phyloP scores from a whole-genome alignment of 1,140 invertebrate species.

The Pissodes strobi region DNA sequence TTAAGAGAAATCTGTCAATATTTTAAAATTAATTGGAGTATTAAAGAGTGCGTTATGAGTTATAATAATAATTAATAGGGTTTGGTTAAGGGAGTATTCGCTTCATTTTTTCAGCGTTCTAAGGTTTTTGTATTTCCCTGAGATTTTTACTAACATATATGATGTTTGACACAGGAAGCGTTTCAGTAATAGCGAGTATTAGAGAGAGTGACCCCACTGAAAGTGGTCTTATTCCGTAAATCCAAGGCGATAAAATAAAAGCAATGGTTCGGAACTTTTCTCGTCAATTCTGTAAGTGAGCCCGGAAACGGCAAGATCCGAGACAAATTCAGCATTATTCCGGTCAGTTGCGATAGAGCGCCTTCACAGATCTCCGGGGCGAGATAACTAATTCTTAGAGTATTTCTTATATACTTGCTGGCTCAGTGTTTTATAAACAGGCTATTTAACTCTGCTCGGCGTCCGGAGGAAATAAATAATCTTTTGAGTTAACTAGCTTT shows the following conservation, averaged over 20 bases:
- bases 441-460: neutral
- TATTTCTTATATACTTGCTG: conserved; percentile 16
- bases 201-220: neutral
- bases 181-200: neutral
- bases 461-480: too few relatives aligned
- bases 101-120: too few relatives aligned
- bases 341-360: conserved; percentile 24
- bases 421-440: conserved; percentile 28
- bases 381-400: conserved; percentile 31
- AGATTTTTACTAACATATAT: too few relatives aligned
- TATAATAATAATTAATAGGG: too few relatives aligned
- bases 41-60: too few relatives aligned
- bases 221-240: conserved; percentile 32
- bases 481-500: too few relatives aligned
- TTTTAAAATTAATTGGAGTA: too few relatives aligned
- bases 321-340: conserved; percentile 35
- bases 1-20: too few relatives aligned
- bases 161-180: too few relatives aligned
- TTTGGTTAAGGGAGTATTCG: too few relatives aligned
- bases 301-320: conserved; percentile 24
- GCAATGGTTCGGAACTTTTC: conserved; percentile 34
- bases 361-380: neutral
- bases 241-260: conserved; percentile 27
- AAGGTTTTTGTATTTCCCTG: too few relatives aligned
- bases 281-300: conserved; percentile 24